These are phyloP conservation scores for Trachurus trachurus DNA, from an alignment of 2,797 vertebrate genomes.

Conservation along the genomic window DNA sequence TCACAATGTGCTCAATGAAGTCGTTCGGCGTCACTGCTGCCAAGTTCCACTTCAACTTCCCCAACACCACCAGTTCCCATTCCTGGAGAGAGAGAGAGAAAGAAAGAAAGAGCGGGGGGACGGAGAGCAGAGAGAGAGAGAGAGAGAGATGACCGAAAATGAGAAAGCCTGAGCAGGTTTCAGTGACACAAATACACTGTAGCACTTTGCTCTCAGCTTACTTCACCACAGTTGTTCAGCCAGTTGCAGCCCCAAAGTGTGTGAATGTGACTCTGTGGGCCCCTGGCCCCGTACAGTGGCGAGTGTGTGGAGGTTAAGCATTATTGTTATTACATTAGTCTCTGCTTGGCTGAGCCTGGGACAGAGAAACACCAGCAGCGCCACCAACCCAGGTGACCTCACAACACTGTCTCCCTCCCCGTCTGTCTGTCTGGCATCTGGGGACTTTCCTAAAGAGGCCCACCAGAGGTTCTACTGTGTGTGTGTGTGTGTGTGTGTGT, in stretches of 20 bases:
- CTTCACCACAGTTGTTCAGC: conserved; percentile 11
- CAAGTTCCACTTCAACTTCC: conserved; percentile 99
- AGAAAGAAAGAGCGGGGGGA: conserved; percentile 20
- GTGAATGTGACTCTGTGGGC: conserved; percentile 7
- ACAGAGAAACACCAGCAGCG: conserved; percentile 63
- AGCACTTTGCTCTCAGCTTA: neutral
- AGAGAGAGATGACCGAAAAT: conserved; percentile 17
- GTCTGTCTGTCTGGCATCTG: conserved; percentile 80
- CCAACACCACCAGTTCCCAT: conserved; percentile 97
- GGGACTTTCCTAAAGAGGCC: conserved; percentile 81
- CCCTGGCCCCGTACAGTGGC: conserved; percentile 15
- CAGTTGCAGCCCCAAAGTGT: conserved; percentile 9
- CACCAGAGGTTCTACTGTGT: conserved; percentile 67
- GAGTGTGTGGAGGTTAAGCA: conserved; percentile 40
- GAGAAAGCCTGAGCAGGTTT: neutral
- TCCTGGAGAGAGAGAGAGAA: conserved; percentile 82
- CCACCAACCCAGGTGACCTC: conserved; percentile 78
- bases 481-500: conserved; percentile 40
- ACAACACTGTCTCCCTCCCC: conserved; percentile 64
- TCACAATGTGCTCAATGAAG: conserved; percentile 97
- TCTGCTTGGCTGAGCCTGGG: conserved; percentile 39
- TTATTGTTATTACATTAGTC: conserved; percentile 50
- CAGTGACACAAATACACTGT: conserved; percentile 5
- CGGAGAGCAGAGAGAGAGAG: neutral
- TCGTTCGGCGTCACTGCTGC: conserved; percentile 95